These are phyloP conservation scores for Eubucco bourcierii DNA, from an alignment of 2,113 vertebrate genomes.

Conservation along the genomic window DNA sequence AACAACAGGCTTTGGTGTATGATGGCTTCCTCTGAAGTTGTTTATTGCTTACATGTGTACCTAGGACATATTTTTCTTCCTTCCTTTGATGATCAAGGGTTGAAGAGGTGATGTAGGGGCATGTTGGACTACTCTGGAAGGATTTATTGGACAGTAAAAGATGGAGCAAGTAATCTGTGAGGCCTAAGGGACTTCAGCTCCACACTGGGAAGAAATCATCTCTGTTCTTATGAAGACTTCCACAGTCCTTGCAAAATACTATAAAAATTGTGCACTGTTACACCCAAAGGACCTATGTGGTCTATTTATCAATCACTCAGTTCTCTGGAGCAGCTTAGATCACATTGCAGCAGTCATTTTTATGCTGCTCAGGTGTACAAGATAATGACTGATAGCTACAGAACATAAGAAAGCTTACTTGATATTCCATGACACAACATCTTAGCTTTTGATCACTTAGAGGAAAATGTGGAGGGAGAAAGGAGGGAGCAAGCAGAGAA, in stretches of 20 bases:
- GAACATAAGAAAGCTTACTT: neutral
- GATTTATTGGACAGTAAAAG: neutral
- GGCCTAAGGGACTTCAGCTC: neutral
- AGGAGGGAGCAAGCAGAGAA: conserved; percentile 14
- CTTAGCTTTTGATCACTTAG: conserved; percentile 22
- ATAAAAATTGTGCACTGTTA: neutral
- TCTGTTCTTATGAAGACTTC: neutral
- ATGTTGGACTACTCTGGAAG: neutral
- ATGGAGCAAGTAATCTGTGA: neutral
- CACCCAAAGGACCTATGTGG: neutral
- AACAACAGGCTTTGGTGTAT: neutral
- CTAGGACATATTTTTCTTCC: neutral
- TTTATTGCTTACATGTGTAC: neutral
- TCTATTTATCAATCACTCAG: neutral
- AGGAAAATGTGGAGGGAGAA: conserved; percentile 2
- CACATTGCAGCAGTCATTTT: neutral
- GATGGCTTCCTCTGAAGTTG: neutral
- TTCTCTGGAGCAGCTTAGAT: neutral
- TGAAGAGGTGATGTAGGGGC: neutral
- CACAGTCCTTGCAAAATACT: neutral
- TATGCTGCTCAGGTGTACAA: neutral
- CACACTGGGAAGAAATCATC: neutral
- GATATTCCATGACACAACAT: neutral
- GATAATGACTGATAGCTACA: neutral
- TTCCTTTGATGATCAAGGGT: neutral